Conservation (phyloP, 2,113 vertebrate species). For the Sturnus vulgaris region DNA sequence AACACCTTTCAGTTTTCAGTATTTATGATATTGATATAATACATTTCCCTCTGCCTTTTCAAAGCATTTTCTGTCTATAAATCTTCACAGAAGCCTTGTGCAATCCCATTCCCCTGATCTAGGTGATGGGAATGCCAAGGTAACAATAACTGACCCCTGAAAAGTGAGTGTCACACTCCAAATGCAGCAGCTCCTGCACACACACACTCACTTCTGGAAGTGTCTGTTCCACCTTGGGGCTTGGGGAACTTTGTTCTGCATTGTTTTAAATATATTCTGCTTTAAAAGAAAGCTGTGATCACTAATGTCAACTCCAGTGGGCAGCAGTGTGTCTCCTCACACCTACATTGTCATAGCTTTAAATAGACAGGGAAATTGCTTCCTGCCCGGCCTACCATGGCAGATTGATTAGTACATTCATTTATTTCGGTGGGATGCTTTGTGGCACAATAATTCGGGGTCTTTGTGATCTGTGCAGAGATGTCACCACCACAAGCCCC, state of each 20-base stretch:
- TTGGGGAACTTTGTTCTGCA: background rate
- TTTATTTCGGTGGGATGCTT: background rate
- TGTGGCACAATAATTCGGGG: background rate
- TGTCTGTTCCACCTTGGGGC: fast-evolving
- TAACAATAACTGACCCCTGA: background rate
- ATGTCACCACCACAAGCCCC: background rate
- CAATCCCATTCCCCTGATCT: background rate
- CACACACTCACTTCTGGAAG: background rate
- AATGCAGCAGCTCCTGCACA: background rate
- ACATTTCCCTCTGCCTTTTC: background rate
- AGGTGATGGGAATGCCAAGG: background rate
- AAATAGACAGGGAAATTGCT: background rate
- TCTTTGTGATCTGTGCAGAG: background rate
- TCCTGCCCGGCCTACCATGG: background rate
- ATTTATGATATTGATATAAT: background rate
- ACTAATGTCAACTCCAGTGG: background rate
- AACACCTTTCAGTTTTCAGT: background rate
- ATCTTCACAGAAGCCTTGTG: background rate
- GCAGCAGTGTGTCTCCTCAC: background rate
- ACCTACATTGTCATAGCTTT: background rate
- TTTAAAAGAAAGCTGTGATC: background rate
- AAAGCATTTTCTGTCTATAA: background rate
- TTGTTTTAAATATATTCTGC: background rate
- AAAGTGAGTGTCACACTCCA: background rate
- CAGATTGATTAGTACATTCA: fast-evolving